These are phyloP conservation scores for Augochlorella aurata DNA, from an alignment of 2,888 invertebrate genomes.

Conservation along the genomic window DNA sequence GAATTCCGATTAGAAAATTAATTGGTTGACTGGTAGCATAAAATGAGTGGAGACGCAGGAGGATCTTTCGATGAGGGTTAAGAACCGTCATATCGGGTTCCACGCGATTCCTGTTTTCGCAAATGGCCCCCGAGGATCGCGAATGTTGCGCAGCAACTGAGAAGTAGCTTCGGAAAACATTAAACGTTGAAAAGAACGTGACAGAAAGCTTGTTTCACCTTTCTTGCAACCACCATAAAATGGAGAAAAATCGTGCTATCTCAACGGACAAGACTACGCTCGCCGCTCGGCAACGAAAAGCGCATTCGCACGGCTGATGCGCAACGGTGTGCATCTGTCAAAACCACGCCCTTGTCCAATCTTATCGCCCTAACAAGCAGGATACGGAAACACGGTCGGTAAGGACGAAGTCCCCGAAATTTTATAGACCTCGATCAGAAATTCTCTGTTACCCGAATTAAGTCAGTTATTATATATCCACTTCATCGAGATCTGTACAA, in stretches of 20 bases:
- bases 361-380: constrained; percentile 42
- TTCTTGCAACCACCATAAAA: background rate
- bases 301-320: constrained; percentile 53
- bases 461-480: background rate
- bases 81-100: background rate
- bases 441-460: background rate
- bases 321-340: constrained; percentile 68
- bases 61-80: too few species aligned
- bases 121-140: background rate
- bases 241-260: background rate
- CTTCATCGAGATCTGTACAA: background rate
- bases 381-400: constrained; percentile 5
- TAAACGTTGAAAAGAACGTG: background rate
- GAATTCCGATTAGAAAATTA: too few species aligned
- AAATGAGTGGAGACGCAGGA: too few species aligned
- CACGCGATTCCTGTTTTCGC: background rate
- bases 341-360: constrained; percentile 72
- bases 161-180: background rate
- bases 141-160: background rate
- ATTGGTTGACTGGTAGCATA: too few species aligned
- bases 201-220: background rate
- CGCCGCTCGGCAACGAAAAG: constrained; percentile 41
- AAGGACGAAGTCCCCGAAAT: constrained; percentile 23
- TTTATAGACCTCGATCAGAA: background rate
- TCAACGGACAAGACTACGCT: constrained; percentile 11